Base-by-base conservation (phyloP, 2,113 vertebrate genomes). In the Clarias magur region DNA sequence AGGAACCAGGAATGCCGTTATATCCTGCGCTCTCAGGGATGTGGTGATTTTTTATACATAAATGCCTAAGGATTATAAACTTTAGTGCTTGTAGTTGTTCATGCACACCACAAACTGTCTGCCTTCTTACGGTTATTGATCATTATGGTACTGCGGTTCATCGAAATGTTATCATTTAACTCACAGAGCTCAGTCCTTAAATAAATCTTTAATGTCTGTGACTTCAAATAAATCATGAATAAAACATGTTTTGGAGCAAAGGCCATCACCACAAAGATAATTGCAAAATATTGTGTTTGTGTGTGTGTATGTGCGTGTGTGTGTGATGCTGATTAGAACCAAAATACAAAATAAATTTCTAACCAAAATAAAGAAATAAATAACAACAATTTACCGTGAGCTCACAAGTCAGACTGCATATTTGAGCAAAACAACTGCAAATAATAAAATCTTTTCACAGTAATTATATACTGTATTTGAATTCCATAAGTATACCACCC, bases 351-450 rank as follows among this genome's bases (percentile, higher is more conserved):
- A 38, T 38, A 38, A 1, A 38, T 75, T 80, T 67, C 57, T 5
- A 34, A 72, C 21, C 34, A 38, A 53, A 83, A 88, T 80, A 88
- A 5, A 72, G 9, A 38, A 72, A 72, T 72, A 30, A 30, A 67
- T 67, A 70, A 70, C 30, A 38, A 72, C 34, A 10, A 72, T 7
- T 9, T 68, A 84, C 75, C 67, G 79, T 53, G 11, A 90, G 78
- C 59, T 85, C 63, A 67, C 19, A 48, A 56, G 59, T 72, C 56
- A 84, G 54, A 79, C 86, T 83, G 57, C 75, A 68, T 83, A 83
- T 89, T 86, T 70, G 16, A 89, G 79, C 42, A 81, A 70, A 48
- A 87, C 79, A 87, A 81, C 85, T 89, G 65, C 84, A 57, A 67
- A 56, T 76, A 84, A 89, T 87, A 68, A 89, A 89, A 90, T 88